These are phyloP conservation scores for Neodiprion lecontei DNA, from an alignment of 1,140 invertebrate genomes.

Conservation along the genomic window DNA sequence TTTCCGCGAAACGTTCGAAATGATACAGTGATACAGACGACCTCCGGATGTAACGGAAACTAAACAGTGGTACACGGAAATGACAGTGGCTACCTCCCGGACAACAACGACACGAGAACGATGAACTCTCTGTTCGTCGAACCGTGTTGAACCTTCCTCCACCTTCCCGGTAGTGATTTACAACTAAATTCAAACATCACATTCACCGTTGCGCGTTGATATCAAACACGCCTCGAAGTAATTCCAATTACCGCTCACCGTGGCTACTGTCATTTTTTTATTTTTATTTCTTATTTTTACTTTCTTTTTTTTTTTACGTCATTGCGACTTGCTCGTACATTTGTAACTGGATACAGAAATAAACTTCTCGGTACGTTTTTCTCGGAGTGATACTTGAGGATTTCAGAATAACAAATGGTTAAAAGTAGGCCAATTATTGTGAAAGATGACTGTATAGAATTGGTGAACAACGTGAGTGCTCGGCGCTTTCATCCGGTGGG, in stretches of 20 bases:
- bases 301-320: too few relatives aligned
- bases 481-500: too few relatives aligned
- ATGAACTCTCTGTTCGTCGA: neutral
- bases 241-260: neutral
- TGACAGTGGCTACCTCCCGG: conserved; percentile 36
- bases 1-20: conserved; percentile 23
- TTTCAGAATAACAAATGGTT: too few relatives aligned
- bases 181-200: neutral
- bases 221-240: neutral
- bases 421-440: too few relatives aligned
- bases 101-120: neutral
- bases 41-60: conserved; percentile 50
- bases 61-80: conserved; percentile 53
- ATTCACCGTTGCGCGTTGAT: neutral
- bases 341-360: too few relatives aligned
- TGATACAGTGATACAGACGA: conserved; percentile 47
- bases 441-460: too few relatives aligned
- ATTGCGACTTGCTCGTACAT: too few relatives aligned
- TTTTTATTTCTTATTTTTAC: too few relatives aligned
- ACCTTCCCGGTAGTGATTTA: neutral
- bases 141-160: neutral
- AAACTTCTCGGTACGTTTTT: too few relatives aligned
- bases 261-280: neutral
- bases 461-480: too few relatives aligned
- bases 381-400: too few relatives aligned